phyloP scores from a whole-genome alignment of 2,888 invertebrate genomes.

The Apocheima hispidaria region DNA sequence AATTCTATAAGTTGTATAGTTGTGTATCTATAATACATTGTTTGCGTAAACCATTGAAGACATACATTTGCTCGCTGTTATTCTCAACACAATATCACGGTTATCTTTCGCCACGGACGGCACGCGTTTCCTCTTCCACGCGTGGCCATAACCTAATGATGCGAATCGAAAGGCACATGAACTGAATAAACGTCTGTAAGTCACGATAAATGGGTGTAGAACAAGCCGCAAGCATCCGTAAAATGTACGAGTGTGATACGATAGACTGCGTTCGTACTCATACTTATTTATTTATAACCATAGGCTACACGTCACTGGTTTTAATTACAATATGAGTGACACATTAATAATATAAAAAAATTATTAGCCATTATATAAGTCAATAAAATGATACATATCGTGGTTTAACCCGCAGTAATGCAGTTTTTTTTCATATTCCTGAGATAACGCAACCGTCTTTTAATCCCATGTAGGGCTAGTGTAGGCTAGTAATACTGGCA shows the following conservation, averaged over 20 bases:
- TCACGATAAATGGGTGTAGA: conserved; percentile 4
- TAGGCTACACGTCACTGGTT: too few relatives aligned
- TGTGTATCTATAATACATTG: not conserved
- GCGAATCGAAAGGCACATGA: conserved; percentile 13
- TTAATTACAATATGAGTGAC: too few relatives aligned
- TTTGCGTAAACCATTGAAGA: conserved; percentile 11
- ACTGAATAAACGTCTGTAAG: conserved; percentile 22
- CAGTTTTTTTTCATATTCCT: too few relatives aligned
- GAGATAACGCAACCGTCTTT: too few relatives aligned
- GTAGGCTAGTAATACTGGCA: too few relatives aligned
- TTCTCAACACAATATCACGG: conserved; percentile 11
- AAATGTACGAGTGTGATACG: not conserved
- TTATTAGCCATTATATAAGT: too few relatives aligned
- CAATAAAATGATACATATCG: too few relatives aligned
- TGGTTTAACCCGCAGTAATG: not conserved
- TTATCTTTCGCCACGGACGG: conserved; percentile 7
- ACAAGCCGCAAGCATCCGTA: conserved; percentile 10
- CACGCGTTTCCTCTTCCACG: conserved; percentile 1
- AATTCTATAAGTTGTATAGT: not conserved
- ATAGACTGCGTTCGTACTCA: not conserved
- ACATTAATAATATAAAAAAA: too few relatives aligned
- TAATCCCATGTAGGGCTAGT: too few relatives aligned
- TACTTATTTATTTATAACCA: too few relatives aligned
- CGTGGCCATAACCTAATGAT: conserved; percentile 17
- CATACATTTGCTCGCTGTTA: conserved; percentile 4